Conservation (phyloP, 2,888 invertebrate genomes). For the Ecdyonurus torrentis region DNA sequence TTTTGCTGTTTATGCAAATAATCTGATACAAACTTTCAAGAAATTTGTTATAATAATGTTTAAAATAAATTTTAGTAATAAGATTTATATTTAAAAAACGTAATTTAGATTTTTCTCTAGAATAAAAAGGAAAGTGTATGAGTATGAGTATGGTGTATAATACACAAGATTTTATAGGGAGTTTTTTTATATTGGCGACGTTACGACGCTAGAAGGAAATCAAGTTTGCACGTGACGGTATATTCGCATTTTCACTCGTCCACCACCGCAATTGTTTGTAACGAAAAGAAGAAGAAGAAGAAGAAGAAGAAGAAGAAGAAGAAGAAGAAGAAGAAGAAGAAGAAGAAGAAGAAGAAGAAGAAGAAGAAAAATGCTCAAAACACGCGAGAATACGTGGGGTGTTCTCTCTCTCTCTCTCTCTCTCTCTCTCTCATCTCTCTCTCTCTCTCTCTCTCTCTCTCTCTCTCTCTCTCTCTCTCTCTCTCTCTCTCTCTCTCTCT, state of each 20-base stretch:
- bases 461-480: neutral
- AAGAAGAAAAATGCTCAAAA: neutral
- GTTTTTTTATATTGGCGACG: too few species aligned
- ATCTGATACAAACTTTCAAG: too few species aligned
- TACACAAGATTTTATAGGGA: too few species aligned
- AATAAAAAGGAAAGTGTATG: too few species aligned
- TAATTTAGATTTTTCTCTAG: too few species aligned
- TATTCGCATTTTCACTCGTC: too few species aligned
- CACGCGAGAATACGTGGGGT: neutral
- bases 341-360: neutral
- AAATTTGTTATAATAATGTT: too few species aligned
- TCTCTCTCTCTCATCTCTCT: too few species aligned
- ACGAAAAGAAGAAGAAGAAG: neutral
- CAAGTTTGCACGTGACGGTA: neutral
- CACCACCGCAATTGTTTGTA: neutral
- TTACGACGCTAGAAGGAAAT: neutral
- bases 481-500: neutral
- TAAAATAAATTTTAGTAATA: too few species aligned
- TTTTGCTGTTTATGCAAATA: too few species aligned
- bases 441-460: neutral
- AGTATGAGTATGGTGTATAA: too few species aligned
- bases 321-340: neutral
- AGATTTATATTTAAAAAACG: too few species aligned
- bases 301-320: neutral
- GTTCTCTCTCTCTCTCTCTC: conserved; percentile 2